phyloP scores from a whole-genome alignment of 2,888 invertebrate species.

The Dasypogon diadema region DNA sequence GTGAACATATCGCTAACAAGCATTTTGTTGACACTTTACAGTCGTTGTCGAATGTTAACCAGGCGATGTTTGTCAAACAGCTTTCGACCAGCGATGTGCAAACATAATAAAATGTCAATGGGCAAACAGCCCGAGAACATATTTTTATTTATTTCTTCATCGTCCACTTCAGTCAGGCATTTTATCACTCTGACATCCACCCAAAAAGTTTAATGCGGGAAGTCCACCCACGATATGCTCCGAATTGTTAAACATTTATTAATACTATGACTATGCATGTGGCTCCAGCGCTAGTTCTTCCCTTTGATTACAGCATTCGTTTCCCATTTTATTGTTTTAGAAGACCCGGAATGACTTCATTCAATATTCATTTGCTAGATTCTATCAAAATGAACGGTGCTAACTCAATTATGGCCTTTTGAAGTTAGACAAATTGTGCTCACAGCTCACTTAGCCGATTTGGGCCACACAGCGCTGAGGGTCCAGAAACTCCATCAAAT shows the following conservation, averaged over 20 bases:
- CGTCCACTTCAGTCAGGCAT: not conserved
- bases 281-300: too few species aligned
- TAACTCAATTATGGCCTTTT: not conserved
- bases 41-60: not conserved
- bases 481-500: not conserved
- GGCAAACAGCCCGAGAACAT: slow-evolving; percentile 42
- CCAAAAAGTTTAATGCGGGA: not conserved
- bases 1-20: not conserved
- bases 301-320: slow-evolving; percentile 21
- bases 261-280: too few species aligned
- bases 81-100: slow-evolving; percentile 54
- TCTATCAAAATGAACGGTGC: not conserved
- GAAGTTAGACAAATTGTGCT: not conserved
- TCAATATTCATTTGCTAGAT: not conserved
- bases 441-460: not conserved
- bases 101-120: slow-evolving; percentile 52
- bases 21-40: not conserved
- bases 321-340: slow-evolving; percentile 47
- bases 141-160: slow-evolving; percentile 21
- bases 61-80: slow-evolving; percentile 53
- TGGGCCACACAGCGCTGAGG: slow-evolving; percentile 13
- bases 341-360: slow-evolving; percentile 19
- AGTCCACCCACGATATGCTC: slow-evolving; percentile 53
- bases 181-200: not conserved
- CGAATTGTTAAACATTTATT: too few species aligned